Base-by-base conservation (phyloP, 2,797 vertebrate genomes). In the Pelodytes ibericus region DNA sequence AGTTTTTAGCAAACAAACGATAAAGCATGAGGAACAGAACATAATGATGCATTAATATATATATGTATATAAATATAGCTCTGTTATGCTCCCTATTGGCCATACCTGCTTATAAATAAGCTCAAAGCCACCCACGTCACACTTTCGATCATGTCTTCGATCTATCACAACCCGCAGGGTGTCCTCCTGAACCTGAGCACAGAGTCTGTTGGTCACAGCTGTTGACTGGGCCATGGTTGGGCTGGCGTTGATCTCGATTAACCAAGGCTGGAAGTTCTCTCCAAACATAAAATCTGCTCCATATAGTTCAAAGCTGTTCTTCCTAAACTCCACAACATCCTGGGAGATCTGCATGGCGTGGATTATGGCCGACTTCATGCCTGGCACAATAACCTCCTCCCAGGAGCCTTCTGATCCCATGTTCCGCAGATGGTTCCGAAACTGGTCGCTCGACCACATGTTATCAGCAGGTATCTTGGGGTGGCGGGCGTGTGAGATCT, bases 41-140 rank as follows among this genome's bases (percentile, higher is more conserved):
- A n/a, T n/a, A n/a, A n/a, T n/a, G n/a, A n/a, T n/a, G n/a, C n/a
- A n/a, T n/a, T n/a, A n/a, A n/a, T n/a, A n/a, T n/a, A n/a, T n/a
- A n/a, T n/a, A n/a, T n/a, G n/a, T n/a, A n/a, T n/a, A n/a, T n/a
- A n/a, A n/a, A n/a, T n/a, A n/a, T n/a, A n/a, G n/a, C n/a, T n/a
- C n/a, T n/a, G n/a, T n/a, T n/a, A n/a, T n/a, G n/a, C n/a, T n/a
- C n/a, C n/a, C n/a, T n/a, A n/a, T n/a, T n/a, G n/a, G n/a, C n/a
- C n/a, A n/a, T 71, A 97, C 96, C 95, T 98, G 95, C 83, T 91
- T 97, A 81, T 94, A 95, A 84, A 98, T 94, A 26, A 98, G 93
- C 80, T 96, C 88, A 1, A 98, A 98, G 72, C 90, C 91, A 0
- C 96, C 95, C 0, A 93, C 95, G 82, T 89, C 74, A 67, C 94